Conservation (phyloP, 2,888 invertebrate species). For the Tiliacea citrago region DNA sequence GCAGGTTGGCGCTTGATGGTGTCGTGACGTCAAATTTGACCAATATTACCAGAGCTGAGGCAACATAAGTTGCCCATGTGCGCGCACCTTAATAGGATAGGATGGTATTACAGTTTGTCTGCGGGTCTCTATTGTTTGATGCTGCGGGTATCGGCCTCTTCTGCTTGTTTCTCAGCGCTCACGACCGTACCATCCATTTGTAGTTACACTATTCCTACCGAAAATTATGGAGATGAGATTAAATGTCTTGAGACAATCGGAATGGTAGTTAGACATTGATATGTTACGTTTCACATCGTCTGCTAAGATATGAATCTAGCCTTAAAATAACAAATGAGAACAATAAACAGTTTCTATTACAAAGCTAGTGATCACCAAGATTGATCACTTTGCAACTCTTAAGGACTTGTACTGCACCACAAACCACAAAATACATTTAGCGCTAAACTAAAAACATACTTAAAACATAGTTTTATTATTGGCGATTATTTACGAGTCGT, state of each 20-base stretch:
- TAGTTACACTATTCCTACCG: conserved; percentile 30
- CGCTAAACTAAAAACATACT: neutral
- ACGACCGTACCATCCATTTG: conserved; percentile 29
- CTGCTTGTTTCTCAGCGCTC: conserved; percentile 19
- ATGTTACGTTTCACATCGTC: neutral
- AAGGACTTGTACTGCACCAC: neutral
- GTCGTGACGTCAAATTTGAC: neutral
- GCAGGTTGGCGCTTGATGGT: neutral
- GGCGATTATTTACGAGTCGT: no score
- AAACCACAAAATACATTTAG: neutral
- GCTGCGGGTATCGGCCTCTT: conserved; percentile 34
- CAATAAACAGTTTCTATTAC: neutral
- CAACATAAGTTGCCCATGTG: conserved; percentile 11
- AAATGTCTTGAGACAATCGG: conserved; percentile 22
- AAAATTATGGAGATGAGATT: conserved; percentile 36
- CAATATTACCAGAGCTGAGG: neutral
- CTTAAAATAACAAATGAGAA: neutral
- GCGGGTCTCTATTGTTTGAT: conserved; percentile 65
- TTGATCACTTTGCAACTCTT: neutral
- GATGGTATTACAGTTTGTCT: conserved; percentile 65
- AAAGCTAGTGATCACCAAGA: neutral
- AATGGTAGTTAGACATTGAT: neutral
- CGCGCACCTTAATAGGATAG: conserved; percentile 61
- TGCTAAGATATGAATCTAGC: neutral
- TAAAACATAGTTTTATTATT: neutral